Base-by-base conservation (phyloP, 2,797 vertebrate species). In the Mycteria americana region DNA sequence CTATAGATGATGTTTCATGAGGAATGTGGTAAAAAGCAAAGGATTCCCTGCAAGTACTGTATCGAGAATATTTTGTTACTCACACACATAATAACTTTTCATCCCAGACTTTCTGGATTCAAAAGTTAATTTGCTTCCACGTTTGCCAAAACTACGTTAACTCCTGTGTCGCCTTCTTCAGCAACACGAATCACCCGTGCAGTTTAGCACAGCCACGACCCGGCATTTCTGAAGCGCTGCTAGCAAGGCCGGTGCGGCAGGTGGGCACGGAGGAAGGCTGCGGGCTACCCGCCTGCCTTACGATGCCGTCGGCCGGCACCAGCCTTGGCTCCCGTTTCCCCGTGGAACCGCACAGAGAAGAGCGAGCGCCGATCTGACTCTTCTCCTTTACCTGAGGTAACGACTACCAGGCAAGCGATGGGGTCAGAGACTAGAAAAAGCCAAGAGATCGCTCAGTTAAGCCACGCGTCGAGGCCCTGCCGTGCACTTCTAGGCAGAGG, bases 1-100 rank as follows among this genome's bases (percentile, higher is more conserved):
- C 24, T 33, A 30, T 9, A n/a, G 39, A 1, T 35, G 35, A 39
- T 19, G 24, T 9, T 39, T 33, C 39, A 31, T 0, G 5, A 41
- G 11, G 11, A 30, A n/a, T 1, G 9, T 24, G 31, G 50, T 12
- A 18, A 68, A 63, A 81, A 68, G 24, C 45, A 86, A 62, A 84
- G 0, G 1, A 51, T 33, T 62, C 35, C 31, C 25, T 60, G 46
- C 24, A 59, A 69, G 43, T 22, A 35, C n/a, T 13, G 7, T 18
- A 16, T 15, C 9, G n/a, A 48, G 54, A 33, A 25, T 50, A 46
- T 50, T 56, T 35, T 37, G n/a, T 37, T 57, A 25, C n/a, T 85
- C 43, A 24, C 18, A 35, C 4, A 6, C 60, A 28, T 13, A 46
- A 14, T 10, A 43, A 41, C 30, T 80, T 80, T 33, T 33, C 7